phyloP scores from a whole-genome alignment of 2,888 invertebrate genomes.

The Lasioglossum marginatum region DNA sequence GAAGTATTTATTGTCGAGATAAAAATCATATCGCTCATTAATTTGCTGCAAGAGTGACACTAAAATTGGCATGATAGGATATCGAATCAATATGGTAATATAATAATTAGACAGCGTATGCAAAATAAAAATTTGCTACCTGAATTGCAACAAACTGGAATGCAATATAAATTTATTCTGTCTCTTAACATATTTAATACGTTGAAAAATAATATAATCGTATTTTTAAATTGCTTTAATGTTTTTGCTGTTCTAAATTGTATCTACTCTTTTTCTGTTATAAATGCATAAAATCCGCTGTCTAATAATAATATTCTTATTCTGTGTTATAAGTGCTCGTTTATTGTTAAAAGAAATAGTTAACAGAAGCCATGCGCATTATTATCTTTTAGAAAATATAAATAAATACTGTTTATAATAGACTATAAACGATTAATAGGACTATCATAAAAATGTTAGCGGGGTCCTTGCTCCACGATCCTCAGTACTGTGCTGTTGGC shows the following conservation, averaged over 20 bases:
- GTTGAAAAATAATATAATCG: too few species aligned
- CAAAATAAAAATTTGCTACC: too few species aligned
- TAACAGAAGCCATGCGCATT: background rate
- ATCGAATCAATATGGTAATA: background rate
- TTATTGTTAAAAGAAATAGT: background rate
- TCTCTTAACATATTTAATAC: too few species aligned
- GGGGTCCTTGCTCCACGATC: slow-evolving; percentile 73
- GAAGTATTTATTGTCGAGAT: too few species aligned
- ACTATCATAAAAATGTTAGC: slow-evolving; percentile 27
- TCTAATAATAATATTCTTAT: background rate
- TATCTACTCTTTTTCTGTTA: too few species aligned
- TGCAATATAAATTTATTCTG: too few species aligned
- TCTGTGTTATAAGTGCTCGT: background rate
- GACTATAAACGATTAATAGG: slow-evolving; percentile 3
- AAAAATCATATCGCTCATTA: too few species aligned
- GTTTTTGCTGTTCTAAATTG: too few species aligned
- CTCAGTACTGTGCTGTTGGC: slow-evolving; percentile 71
- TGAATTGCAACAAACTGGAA: too few species aligned
- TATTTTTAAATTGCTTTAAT: too few species aligned
- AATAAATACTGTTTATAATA: slow-evolving; percentile 1
- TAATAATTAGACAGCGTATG: background rate
- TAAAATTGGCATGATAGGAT: background rate
- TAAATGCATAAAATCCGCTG: too few species aligned
- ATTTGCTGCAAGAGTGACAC: too few species aligned
- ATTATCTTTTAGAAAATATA: slow-evolving; percentile 4